Base-by-base conservation (phyloP, 2,888 invertebrate species). In the Ferdinandea cuprea region DNA sequence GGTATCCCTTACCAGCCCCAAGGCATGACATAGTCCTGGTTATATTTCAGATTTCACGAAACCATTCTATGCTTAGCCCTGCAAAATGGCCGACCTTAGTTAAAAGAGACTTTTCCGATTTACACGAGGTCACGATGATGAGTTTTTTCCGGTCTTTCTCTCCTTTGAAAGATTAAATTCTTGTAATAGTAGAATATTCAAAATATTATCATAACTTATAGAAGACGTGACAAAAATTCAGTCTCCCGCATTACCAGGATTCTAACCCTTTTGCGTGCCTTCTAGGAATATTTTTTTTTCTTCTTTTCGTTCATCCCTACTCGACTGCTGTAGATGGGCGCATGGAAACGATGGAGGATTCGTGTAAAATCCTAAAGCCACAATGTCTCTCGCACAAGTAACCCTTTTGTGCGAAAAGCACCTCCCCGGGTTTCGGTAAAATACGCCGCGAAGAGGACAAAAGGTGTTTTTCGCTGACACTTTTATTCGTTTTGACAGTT, bases 121-220 rank as follows among this genome's bases (percentile, higher is more conserved):
- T 40, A 1, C 42, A 19, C 15, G 17, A 8, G 44, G 13, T n/a
- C 4, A 28, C 11, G 8, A 9, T 44, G 9, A 15, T 17, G 32
- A 13, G n/a, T 48, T 37, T 46, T 8, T 25, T 54, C 35, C 44
- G 15, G n/a, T 37, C 19, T 5, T 30, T n/a, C 46, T 28, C 28
- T 48, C 40, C 48, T 42, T 56, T 40, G 15, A 28, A 77, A 72
- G 81, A 77, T 77, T 71, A 77, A 66, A 81, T 81, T 66, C 81
- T 66, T 77, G 71, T 76, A 72, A 52, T 66, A 71, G 66, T 83
- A 69, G 65, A 79, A 74, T 79, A 79, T 84, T 84, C 84, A 84
- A 84, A 84, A 79, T 84, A 58, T 84, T 84, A 79, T 84, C 84
- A 84, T 84, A 74, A 78, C 79, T 84, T 84, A 79, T 65, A 65